These are phyloP conservation scores for Lepetodrilus schrolli DNA, from an alignment of 2,888 invertebrate species.

Conservation along the genomic window DNA sequence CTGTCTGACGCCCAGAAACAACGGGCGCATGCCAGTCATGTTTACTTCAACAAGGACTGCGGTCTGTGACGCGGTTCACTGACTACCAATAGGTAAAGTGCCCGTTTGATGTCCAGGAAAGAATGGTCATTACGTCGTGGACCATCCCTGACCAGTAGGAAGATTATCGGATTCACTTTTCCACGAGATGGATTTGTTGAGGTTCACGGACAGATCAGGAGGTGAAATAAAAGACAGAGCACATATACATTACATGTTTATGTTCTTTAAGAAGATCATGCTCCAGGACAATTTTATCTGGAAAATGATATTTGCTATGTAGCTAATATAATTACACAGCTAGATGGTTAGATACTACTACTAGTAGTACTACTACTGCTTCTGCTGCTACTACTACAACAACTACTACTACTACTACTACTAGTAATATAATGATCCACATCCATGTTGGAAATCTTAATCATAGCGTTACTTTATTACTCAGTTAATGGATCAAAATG, in stretches of 20 bases:
- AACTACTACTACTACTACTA: too few species aligned
- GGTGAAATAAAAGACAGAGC: background rate
- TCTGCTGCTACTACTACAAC: too few species aligned
- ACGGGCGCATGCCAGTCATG: conserved; percentile 7
- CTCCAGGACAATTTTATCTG: too few species aligned
- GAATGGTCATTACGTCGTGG: conserved; percentile 20
- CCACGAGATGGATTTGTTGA: background rate
- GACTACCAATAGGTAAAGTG: conserved; percentile 17
- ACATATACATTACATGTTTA: background rate
- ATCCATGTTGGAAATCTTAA: too few species aligned
- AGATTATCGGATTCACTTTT: conserved; percentile 9
- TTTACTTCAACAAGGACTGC: background rate
- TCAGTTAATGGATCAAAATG: too few species aligned
- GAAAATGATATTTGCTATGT: too few species aligned
- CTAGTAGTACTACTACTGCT: too few species aligned
- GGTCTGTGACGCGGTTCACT: background rate
- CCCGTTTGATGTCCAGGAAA: conserved; percentile 19
- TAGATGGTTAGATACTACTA: too few species aligned
- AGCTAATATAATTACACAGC: too few species aligned
- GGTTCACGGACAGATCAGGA: background rate
- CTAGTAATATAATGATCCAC: too few species aligned
- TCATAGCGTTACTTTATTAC: too few species aligned
- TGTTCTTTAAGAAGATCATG: background rate
- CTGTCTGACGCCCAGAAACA: background rate
- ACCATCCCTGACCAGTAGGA: background rate